Conservation (phyloP, 53 echinoderm and acorn worm species). For the Stichopus horrens region DNA sequence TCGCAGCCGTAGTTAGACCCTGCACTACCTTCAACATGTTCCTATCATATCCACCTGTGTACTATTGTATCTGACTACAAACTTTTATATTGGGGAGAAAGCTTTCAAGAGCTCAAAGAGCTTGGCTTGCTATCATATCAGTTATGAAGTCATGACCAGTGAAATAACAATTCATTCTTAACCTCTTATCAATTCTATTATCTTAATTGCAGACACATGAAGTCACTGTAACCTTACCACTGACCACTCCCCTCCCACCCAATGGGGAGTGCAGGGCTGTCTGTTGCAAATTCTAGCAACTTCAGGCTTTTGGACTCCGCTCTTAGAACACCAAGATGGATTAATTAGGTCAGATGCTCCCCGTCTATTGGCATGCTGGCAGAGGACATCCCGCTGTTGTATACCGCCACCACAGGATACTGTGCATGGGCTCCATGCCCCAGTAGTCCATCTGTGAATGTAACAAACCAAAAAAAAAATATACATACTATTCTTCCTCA, state of each 20-base stretch:
- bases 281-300: constrained; percentile 47
- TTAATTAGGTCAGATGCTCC: constrained; percentile 46
- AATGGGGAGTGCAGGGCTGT: constrained; percentile 63
- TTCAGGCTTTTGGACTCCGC: constrained; percentile 52
- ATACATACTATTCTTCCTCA: neutral
- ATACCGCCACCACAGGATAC: constrained; percentile 71
- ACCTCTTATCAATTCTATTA: too few species aligned
- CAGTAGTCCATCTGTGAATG: constrained; percentile 62
- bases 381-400: constrained; percentile 60
- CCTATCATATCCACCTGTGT: too few species aligned
- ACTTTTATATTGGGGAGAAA: too few species aligned
- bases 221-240: constrained; percentile 50
- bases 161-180: too few species aligned
- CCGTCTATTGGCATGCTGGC: constrained; percentile 48
- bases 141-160: too few species aligned
- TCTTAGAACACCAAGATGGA: constrained; percentile 44
- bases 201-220: too few species aligned
- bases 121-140: too few species aligned
- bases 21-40: too few species aligned
- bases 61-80: too few species aligned
- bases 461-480: neutral
- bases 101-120: too few species aligned
- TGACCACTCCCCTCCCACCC: constrained; percentile 68
- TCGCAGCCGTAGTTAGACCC: too few species aligned
- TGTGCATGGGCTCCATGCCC: constrained; percentile 70